Conservation (phyloP, 2,888 invertebrate genomes). For the Criorhina ranunculi region DNA sequence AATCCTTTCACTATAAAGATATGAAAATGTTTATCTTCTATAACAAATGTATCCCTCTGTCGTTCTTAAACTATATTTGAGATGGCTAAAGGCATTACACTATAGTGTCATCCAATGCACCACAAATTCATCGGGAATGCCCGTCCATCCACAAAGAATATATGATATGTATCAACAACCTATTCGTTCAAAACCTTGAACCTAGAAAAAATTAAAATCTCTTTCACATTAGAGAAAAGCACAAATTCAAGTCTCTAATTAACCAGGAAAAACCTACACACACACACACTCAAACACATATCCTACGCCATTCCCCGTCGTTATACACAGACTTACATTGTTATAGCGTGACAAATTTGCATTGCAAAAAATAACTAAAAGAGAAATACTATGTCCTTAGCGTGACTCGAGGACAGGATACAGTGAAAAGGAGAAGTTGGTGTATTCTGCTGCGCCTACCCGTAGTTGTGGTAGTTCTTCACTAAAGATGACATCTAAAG, state of each 20-base stretch:
- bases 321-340: constrained; percentile 12
- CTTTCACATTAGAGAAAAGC: constrained; percentile 32
- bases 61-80: not conserved
- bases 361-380: constrained; percentile 10
- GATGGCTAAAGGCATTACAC: constrained; percentile 14
- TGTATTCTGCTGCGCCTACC: constrained; percentile 20
- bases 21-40: too few species aligned
- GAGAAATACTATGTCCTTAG: constrained; percentile 34
- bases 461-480: constrained; percentile 33
- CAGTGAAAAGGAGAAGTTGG: not conserved
- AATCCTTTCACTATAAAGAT: too few species aligned
- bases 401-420: constrained; percentile 65
- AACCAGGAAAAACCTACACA: constrained; percentile 35
- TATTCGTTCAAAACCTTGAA: constrained; percentile 42
- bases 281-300: constrained; percentile 11
- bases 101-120: constrained; percentile 13
- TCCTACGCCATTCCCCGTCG: constrained; percentile 16
- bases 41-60: too few species aligned
- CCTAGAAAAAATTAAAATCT: constrained; percentile 7
- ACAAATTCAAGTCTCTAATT: constrained; percentile 52
- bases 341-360: constrained; percentile 21
- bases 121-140: constrained; percentile 21
- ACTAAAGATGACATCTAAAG: constrained; percentile 49
- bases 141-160: constrained; percentile 21
- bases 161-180: too few species aligned